Evolutionary conservation across 2,888 invertebrate genomes (phyloP).

Genomic region (Pyrocoelia pectoralis): DNA sequence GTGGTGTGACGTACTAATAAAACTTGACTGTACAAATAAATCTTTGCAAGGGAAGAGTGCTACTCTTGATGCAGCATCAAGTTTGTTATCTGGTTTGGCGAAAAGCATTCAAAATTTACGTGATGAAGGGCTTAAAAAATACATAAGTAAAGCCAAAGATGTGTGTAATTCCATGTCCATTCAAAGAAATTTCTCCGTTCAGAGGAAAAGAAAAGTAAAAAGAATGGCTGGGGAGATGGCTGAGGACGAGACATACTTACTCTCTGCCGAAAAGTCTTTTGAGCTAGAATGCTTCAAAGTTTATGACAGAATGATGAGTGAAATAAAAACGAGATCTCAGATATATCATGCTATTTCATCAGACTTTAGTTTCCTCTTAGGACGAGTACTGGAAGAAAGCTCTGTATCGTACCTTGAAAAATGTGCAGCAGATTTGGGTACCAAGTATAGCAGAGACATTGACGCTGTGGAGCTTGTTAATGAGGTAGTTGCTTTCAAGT

Average conservation of each 20-base stretch:
- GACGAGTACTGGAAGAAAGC: neutral
- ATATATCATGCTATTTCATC: neutral
- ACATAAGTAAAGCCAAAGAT: too few species aligned
- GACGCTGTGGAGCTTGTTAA: neutral
- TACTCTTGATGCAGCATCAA: too few species aligned
- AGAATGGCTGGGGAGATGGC: neutral
- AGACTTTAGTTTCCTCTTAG: neutral
- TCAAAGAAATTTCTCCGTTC: neutral
- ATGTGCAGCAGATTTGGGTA: neutral
- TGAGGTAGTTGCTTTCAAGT: neutral
- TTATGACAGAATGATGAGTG: neutral
- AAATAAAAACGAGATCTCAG: neutral
- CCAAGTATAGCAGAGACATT: neutral
- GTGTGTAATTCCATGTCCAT: neutral
- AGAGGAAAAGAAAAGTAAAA: neutral
- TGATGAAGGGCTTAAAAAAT: too few species aligned
- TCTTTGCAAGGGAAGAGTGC: too few species aligned
- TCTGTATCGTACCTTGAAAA: neutral
- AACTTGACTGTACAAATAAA: too few species aligned
- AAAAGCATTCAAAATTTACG: too few species aligned
- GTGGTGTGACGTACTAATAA: too few species aligned
- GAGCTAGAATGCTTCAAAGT: neutral
- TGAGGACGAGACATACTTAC: neutral
- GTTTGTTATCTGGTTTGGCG: too few species aligned
- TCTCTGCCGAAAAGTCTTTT: neutral